Base-by-base conservation (phyloP, 2,797 vertebrate genomes). In the Nyctalus aviator region DNA sequence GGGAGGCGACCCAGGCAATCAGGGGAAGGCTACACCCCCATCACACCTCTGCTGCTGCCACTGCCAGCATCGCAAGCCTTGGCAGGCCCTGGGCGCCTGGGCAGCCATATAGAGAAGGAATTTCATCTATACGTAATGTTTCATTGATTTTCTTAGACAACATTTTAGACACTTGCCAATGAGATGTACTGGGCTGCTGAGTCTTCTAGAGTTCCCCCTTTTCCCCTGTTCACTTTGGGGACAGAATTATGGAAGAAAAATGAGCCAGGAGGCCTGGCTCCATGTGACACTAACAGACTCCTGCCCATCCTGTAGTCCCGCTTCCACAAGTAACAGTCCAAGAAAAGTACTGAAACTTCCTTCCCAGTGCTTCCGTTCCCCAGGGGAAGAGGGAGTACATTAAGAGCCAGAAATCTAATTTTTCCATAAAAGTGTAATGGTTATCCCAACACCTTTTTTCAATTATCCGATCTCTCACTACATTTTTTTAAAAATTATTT, bases 61-160 rank as follows among this genome's bases (percentile, higher is more conserved):
- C 44, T 44, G 44, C 44, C 44, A 44, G 44, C 44, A 44, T 9
- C 9, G 44, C 44, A 44, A 44, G 44, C 44, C 8, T 44, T 44
- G 44, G 44, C 44, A 44, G 44, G 10, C 44, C 44, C 44, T 44
- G 9, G 9, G 44, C 10, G 44, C 9, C 44, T 44, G 44, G 44
- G 44, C 44, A 44, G 44, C 44, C 35, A 17, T 48, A 79, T 69
- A n/a, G 72, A 73, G 46, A 71, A 92, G 71, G 91, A 30, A 71
- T 79, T 72, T 93, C 35, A 75, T 88, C 8, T 30, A 0, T 69
- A 35, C 27, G 6, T 62, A 46, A 66, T 93, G 50, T 55, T 96
- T 94, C 84, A 64, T 75, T 88, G 48, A 79, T 88, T 95, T 73
- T 75, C 69, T 86, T 91, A 32, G 32, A 25, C 9, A 86, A 53